Percentiles rank a stretch among this genome's conserved stretches.
phyloP scores from a whole-genome alignment of 2,888 invertebrate genomes.

The Andrena fulva region DNA sequence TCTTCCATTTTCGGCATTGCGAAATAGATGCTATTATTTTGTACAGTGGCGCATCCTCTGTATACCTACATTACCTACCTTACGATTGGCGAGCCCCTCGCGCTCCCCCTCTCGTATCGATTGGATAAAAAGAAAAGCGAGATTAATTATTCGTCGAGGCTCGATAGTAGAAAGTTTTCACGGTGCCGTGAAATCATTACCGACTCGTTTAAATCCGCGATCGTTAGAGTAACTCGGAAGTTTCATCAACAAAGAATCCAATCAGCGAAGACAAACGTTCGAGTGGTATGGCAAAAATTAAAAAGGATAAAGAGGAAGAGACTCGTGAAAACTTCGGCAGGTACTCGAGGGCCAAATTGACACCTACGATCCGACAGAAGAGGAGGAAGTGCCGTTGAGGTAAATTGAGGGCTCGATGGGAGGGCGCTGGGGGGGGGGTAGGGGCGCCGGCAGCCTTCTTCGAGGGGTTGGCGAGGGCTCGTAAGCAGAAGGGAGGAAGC shows the following conservation, averaged over 20 bases:
- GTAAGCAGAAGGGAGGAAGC: constrained; percentile 56
- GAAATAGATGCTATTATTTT: too few species aligned
- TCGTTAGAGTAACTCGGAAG: constrained; percentile 32
- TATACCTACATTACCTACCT: not conserved
- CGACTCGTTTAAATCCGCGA: constrained; percentile 18
- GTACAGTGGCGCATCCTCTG: too few species aligned
- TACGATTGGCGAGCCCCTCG: constrained; percentile 9
- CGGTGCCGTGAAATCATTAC: constrained; percentile 34
- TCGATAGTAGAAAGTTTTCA: constrained; percentile 16
- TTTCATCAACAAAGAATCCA: constrained; percentile 59
- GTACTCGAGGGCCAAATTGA: constrained; percentile 75
- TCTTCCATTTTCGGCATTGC: not conserved
- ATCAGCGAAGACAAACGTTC: constrained; percentile 59
- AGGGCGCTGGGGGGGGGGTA: constrained; percentile 61
- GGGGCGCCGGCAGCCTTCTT: constrained; percentile 64
- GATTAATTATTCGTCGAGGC: constrained; percentile 7
- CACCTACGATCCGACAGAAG: constrained; percentile 75
- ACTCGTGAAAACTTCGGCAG: constrained; percentile 64
- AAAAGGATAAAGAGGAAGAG: constrained; percentile 60
- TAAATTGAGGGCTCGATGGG: constrained; percentile 76
- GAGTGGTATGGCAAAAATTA: constrained; percentile 61
- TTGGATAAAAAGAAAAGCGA: not conserved
- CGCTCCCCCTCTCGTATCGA: not conserved
- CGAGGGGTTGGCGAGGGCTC: constrained; percentile 68
- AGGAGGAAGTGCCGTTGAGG: constrained; percentile 68